Base-by-base conservation (phyloP, 1,140 invertebrate genomes). In the Anoplolepis gracilipes region DNA sequence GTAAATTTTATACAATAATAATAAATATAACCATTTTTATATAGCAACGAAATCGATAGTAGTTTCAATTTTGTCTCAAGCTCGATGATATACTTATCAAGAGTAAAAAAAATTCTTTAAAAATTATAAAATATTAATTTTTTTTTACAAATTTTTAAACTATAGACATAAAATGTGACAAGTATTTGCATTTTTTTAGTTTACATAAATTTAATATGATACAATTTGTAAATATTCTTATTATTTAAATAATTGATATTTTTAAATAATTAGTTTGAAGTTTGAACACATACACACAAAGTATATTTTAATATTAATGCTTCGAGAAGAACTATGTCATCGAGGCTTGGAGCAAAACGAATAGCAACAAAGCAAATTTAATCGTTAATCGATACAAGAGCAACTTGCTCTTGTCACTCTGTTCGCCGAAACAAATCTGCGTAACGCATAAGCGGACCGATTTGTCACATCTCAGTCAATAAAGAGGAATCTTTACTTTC, bases 401-500 rank as follows among this genome's bases (percentile, higher is more conserved):
- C 33, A 22, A 42, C 55, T 46, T 30, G 55, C 46, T 39, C 62
- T 67, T 36, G 57, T 46, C 42, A 70, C 49, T n/a, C n/a, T 86
- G 86, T 75, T 75, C 75, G 33, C 57, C 59, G 64, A 25, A 85
- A 78, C 22, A 85, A 76, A 55, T 36, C 53, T 42, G 19, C 39
- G 39, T 25, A 42, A 16, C 59, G 39, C 53, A 59, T 36, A 42
- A 49, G 28, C 62, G 65, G 72, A 67, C 11, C 67, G 76, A 67
- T 88, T 53, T 89, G 87, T 89, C 65, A 81, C 70, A 84, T 53
- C 42, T 64, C 57, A 79, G 75, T 70, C 69, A 89, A 89, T 89
- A 89, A 89, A 89, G 75, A 69, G 49, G 59, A 70, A 59, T 39
- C 85, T 86, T 88, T 88, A 79, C 82, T 88, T 82, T 73, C 53